A percentile compares a stretch with the other conserved stretches of the same genome.
phyloP scores from a whole-genome alignment of 2,113 vertebrate genomes.

The Oreochromis aureus region DNA sequence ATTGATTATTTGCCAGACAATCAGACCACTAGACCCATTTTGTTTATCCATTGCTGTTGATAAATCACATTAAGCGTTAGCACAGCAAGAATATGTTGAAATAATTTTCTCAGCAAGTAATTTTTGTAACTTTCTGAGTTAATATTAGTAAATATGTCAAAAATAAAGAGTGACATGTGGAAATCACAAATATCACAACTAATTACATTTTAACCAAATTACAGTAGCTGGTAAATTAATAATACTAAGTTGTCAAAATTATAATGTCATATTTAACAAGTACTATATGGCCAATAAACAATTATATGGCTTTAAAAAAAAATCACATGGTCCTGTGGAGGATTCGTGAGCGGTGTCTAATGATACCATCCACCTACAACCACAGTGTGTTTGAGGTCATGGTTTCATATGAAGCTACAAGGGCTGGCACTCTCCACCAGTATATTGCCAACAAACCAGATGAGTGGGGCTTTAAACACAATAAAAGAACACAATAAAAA shows the following conservation, averaged over 20 bases:
- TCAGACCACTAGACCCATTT: too few species aligned
- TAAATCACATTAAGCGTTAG: neutral
- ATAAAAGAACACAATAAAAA: too few species aligned
- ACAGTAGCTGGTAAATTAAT: neutral
- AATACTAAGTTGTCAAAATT: neutral
- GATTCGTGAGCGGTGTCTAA: neutral
- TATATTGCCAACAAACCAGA: neutral
- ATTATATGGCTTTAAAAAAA: neutral
- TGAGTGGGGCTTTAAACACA: neutral
- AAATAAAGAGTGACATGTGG: neutral
- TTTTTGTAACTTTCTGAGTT: neutral
- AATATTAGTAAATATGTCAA: neutral
- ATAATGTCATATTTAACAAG: neutral
- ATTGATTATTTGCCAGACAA: too few species aligned
- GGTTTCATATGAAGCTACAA: neutral
- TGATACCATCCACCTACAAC: rapidly evolving
- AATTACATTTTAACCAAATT: neutral
- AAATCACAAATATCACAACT: neutral
- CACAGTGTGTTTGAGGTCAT: neutral
- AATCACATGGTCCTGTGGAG: neutral
- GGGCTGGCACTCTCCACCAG: neutral
- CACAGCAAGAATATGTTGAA: neutral
- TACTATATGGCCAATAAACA: neutral
- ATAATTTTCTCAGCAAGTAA: neutral
- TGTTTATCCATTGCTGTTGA: too few species aligned